These are phyloP conservation scores for Orcinus orca DNA, from an alignment of 2,113 vertebrate species.

Conservation along the genomic window DNA sequence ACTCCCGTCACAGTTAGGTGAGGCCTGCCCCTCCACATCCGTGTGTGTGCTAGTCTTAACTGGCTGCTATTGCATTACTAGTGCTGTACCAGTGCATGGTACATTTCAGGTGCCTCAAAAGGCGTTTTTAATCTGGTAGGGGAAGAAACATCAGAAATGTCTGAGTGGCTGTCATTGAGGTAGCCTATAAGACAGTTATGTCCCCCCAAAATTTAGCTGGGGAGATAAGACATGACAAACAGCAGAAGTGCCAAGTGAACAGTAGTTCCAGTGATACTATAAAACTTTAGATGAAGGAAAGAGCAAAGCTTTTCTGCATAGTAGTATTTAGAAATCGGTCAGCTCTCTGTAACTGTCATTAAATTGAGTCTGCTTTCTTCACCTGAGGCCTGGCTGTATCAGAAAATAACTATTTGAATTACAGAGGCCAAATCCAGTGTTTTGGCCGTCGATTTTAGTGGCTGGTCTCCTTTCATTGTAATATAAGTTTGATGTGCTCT, in stretches of 20 bases:
- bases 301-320: fast-evolving
- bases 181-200: neutral
- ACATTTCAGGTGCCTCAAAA: neutral
- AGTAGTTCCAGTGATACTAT: fast-evolving
- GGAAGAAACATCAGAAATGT: neutral
- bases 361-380: neutral
- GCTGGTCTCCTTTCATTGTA: neutral
- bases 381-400: neutral
- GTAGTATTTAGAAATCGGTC: fast-evolving
- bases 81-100: too few species aligned
- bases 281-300: neutral
- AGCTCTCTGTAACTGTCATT: neutral
- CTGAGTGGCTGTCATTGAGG: neutral
- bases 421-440: neutral
- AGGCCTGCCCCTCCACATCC: neutral
- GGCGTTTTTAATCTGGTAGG: neutral
- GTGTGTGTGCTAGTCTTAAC: fast-evolving
- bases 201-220: neutral
- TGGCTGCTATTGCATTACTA: fast-evolving
- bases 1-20: fast-evolving
- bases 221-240: neutral
- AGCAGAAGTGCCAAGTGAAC: fast-evolving
- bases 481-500: neutral
- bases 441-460: neutral
- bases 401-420: neutral